Evolutionary conservation across 2,113 vertebrate genomes (phyloP), one percentile per base, ranked within the genome.

Genomic region (Triplophysa tibetana): DNA sequence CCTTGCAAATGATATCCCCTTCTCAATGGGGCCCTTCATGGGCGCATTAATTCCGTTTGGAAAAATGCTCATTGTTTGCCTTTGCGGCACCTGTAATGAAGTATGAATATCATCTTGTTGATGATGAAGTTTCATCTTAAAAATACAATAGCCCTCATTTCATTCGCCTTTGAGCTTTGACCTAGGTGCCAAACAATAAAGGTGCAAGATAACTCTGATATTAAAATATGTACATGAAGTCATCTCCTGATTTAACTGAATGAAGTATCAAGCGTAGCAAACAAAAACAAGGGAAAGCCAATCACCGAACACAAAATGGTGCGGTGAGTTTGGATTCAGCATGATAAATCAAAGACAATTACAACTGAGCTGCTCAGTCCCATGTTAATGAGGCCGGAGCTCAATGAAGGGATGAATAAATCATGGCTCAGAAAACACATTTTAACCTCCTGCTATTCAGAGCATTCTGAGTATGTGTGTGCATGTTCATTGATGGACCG

Each of bases 311-410:
- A 45, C n/a, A 56, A 88, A 89, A 90, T 87, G 87, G 89, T 83
- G 84, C 81, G 80, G 69, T 91, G 92, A 91, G 90, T 91, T 85
- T 87, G 81, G 75, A 85, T 33, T 72, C 29, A 2, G 84, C 84
- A 87, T 70, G 85, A 82, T 88, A 87, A 92, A 92, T 92, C 90
- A 90, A 90, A 92, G 88, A 86, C 85, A 88, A 85, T 89, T 78
- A 89, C 87, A 87, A 86, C 88, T 86, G 81, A 82, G 84, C 83
- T 77, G 72, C 84, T 73, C 86, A 86, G 87, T 89, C 84, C 82
- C 85, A 92, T 93, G 91, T 90, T 92, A 92, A 93, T 93, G 80
- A 81, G 69, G 75, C 79, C 77, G 75, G 81, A 85, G 13, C 33
- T 58, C 23, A 63, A 84, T 81, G 75, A 87, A 86, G 83, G 86